These are phyloP conservation scores for Microctonus aethiopoides DNA, from an alignment of 2,888 invertebrate species.

Conservation along the genomic window DNA sequence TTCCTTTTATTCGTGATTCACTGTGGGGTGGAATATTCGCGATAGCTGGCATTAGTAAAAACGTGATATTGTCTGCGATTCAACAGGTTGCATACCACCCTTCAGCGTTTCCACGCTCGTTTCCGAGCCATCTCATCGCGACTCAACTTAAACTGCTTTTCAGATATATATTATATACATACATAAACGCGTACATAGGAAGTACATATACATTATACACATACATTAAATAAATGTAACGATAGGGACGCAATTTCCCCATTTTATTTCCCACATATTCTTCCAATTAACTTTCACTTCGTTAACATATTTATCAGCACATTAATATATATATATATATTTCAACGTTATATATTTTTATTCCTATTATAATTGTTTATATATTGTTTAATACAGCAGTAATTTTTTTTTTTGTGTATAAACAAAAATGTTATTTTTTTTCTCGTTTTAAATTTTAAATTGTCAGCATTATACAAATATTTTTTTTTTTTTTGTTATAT, in stretches of 20 bases:
- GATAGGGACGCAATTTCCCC: slow-evolving; percentile 56
- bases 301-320: not conserved
- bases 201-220: slow-evolving; percentile 30
- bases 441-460: too few relatives aligned
- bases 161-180: too few relatives aligned
- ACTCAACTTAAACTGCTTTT: too few relatives aligned
- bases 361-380: too few relatives aligned
- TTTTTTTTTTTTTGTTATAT: not conserved
- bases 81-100: slow-evolving; percentile 61
- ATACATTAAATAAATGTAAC: slow-evolving; percentile 61
- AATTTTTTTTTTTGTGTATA: too few relatives aligned
- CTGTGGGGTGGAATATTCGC: slow-evolving; percentile 6
- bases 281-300: not conserved
- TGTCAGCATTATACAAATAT: too few relatives aligned
- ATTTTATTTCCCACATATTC: slow-evolving; percentile 25
- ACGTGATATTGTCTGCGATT: slow-evolving; percentile 66
- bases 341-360: too few relatives aligned
- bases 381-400: too few relatives aligned
- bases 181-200: too few relatives aligned
- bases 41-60: slow-evolving; percentile 60
- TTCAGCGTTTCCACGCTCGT: slow-evolving; percentile 34
- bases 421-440: not conserved
- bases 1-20: slow-evolving; percentile 37
- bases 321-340: too few relatives aligned
- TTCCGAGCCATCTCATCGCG: slow-evolving; percentile 14